A percentile compares a stretch with the other conserved stretches of the same genome.
Evolutionary conservation across 1,140 invertebrate genomes (phyloP).

Genomic region (Temnothorax longispinosus): DNA sequence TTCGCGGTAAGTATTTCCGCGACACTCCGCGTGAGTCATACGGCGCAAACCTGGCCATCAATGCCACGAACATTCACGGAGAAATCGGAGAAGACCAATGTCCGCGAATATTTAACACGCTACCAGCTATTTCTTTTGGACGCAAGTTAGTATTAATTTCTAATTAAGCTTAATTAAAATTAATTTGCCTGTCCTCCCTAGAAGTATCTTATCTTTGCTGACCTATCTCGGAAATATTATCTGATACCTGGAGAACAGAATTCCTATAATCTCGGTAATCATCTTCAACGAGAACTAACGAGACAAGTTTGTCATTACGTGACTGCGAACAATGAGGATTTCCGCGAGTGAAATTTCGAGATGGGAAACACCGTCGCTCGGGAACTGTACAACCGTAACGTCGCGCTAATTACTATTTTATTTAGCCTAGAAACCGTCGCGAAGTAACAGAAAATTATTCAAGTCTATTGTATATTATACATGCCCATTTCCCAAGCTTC

Average conservation of each 20-base stretch:
- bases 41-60: not conserved
- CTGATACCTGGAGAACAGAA: not conserved
- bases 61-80: not conserved
- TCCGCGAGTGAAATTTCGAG: conserved; percentile 15
- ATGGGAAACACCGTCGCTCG: not conserved
- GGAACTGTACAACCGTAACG: conserved; percentile 9
- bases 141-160: not conserved
- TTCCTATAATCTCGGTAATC: not conserved
- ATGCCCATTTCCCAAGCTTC: conserved; percentile 3
- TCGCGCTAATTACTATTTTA: conserved; percentile 36
- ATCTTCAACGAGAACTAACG: conserved; percentile 16
- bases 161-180: not conserved
- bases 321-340: conserved; percentile 16
- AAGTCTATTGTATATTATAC: not conserved
- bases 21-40: conserved; percentile 12
- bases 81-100: not conserved
- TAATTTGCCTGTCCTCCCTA: not conserved
- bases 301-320: conserved; percentile 21
- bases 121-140: not conserved
- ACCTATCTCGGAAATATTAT: not conserved
- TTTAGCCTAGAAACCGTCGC: conserved; percentile 30
- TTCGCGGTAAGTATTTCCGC: not conserved
- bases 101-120: not conserved
- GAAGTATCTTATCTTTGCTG: not conserved
- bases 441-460: conserved; percentile 7